Evolutionary conservation across 2,113 vertebrate species (phyloP), one percentile per base, ranked within the genome.

Genomic region (Epinephelus cyanopodus): DNA sequence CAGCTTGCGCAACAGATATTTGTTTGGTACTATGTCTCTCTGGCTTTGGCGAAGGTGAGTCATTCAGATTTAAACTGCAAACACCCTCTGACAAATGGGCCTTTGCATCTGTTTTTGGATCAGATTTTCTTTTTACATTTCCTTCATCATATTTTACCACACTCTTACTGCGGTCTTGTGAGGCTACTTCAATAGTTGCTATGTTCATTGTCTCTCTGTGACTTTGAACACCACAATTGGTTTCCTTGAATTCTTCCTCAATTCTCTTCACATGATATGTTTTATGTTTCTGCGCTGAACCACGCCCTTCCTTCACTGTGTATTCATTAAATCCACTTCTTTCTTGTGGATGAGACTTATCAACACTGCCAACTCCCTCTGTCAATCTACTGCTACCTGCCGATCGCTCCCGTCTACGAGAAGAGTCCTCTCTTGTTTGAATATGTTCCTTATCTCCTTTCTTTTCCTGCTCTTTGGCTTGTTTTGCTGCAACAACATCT

Each of bases 111-210:
- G 6, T 23, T 23, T 50, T 62, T n/a, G 18, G 4, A 37, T 72
- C 18, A 11, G 37, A 27, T 58, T 58, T 15, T 18, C 11, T 47
- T 47, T 61, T 29, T 4, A 29, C 29, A 29, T 29, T 29, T 29
- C 29, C 29, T 29, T 29, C 19, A 21, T 18, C 3, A 23, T 23
- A 17, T 53, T 61, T n/a, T 19, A 56, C 70, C 15, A 2, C 27
- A 50, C 25, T 74, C 57, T 11, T 45, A 19, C 10, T 9, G 25
- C 23, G 2, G 6, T 12, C 39, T n/a, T 17, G 25, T 23, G 7
- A 15, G 13, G 6, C 5, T n/a, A 0, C 12, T 17, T 15, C 0
- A 10, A 2, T 2, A 15, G 42, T 45, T 17, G 0, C 0, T 0
- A 27, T 2, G 4, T 56, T 3, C 0, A 1, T 47, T 6, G 5